A percentile compares a stretch with the other conserved stretches of the same genome.
phyloP scores from a whole-genome alignment of 2,797 vertebrate genomes.

The Psittacula derbiana region DNA sequence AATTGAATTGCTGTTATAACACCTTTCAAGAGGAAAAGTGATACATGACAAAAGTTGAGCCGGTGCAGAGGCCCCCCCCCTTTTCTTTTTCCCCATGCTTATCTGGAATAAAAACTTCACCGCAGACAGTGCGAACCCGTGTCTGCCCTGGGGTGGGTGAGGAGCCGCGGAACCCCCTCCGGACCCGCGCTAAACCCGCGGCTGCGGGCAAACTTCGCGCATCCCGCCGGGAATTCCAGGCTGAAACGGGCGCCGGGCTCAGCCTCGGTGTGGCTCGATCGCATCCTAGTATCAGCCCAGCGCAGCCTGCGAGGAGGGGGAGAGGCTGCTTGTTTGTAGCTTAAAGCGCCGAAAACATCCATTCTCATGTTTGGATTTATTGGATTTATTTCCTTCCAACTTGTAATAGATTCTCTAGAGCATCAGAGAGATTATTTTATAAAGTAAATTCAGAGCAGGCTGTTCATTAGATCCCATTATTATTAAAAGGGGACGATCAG shows the following conservation, averaged over 20 bases:
- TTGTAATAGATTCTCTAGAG: constrained; percentile 40
- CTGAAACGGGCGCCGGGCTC: neutral
- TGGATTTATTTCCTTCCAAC: constrained; percentile 18
- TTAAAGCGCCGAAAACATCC: neutral
- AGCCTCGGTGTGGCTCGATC: neutral
- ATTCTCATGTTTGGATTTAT: neutral
- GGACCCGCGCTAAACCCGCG: neutral
- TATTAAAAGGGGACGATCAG: constrained; percentile 45
- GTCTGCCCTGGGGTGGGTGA: neutral
- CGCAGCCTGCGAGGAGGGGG: neutral
- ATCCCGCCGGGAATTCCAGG: neutral
- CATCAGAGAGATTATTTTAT: constrained; percentile 51
- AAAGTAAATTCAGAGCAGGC: constrained; percentile 45
- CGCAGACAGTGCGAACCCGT: neutral
- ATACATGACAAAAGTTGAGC: constrained; percentile 61
- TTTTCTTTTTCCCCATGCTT: neutral
- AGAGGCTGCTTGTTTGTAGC: accelerated
- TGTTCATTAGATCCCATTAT: constrained; percentile 56
- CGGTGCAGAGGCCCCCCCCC: neutral
- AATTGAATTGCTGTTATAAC: constrained; percentile 75
- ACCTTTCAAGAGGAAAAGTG: constrained; percentile 74
- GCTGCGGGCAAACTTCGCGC: neutral
- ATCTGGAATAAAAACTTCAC: neutral
- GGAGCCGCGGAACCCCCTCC: neutral
- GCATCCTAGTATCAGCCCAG: neutral